A percentile compares a stretch with the other conserved stretches of the same genome.
These are phyloP conservation scores for Drosophila bocqueti DNA, from an alignment of 1,140 invertebrate genomes.

Conservation along the genomic window DNA sequence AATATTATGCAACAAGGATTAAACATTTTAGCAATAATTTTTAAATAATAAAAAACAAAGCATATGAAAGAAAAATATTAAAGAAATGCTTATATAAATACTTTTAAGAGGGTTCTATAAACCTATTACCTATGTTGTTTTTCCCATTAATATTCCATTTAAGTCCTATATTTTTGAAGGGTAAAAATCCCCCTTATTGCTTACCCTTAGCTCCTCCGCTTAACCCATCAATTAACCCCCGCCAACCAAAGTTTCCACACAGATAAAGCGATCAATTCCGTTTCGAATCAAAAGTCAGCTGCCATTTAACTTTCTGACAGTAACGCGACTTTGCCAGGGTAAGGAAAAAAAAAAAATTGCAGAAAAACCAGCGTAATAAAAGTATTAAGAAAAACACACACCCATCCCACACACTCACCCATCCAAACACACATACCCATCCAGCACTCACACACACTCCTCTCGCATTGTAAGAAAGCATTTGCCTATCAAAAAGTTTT, in stretches of 20 bases:
- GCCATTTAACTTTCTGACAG: slow-evolving; percentile 60
- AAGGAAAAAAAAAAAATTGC: neutral
- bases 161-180: neutral
- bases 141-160: neutral
- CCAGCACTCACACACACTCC: slow-evolving; percentile 3
- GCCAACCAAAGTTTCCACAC: slow-evolving; percentile 10
- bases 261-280: slow-evolving; percentile 37
- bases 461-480: slow-evolving; percentile 22
- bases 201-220: neutral
- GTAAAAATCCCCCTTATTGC: neutral
- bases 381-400: slow-evolving; percentile 48
- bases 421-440: neutral
- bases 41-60: neutral
- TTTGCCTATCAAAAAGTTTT: slow-evolving; percentile 78
- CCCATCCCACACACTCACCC: slow-evolving; percentile 8
- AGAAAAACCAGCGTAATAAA: slow-evolving; percentile 48
- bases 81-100: no score
- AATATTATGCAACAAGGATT: neutral
- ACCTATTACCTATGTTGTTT: neutral
- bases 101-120: neutral
- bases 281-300: slow-evolving; percentile 46
- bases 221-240: slow-evolving; percentile 30
- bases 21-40: neutral
- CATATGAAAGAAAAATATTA: neutral
- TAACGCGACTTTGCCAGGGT: slow-evolving; percentile 32